Evolutionary conservation across 2,888 invertebrate genomes (phyloP), one percentile per base, ranked within the genome.

Genomic region (Taenaris catops): DNA sequence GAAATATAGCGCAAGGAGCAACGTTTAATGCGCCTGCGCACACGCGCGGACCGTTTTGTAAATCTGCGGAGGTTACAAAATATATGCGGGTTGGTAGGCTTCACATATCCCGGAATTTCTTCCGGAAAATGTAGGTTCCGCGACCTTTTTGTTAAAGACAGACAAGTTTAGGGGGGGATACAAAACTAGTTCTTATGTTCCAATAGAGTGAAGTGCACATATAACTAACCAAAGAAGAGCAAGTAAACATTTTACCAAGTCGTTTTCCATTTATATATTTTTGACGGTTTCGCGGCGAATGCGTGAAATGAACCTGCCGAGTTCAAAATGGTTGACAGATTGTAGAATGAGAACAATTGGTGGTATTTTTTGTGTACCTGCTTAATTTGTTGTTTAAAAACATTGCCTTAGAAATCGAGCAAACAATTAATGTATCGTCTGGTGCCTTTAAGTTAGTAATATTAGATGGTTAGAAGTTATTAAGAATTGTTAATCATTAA

Each of bases 1-100:
- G 80, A 84, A 83, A 81, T 73, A 55, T 65, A 73, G 63, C 69
- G 66, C 29, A 61, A 74, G 74, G 75, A 72, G 65, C 55, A 54
- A 52, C 55, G 49, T 62, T 63, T 64, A 59, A 67, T 68, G 59
- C 60, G 48, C 60, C 59, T 62, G 66, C 55, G 58, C 63, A 59
- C 59, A 60, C 59, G 58, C 60, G 57, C 62, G 55, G 58, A 62
- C 52, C 61, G 58, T 62, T 69, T 71, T 72, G 70, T 60, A 66
- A 70, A 72, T 64, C 58, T 57, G 54, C 57, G 55, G 58, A 59
- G 59, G 52, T 81, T 81, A 63, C 78, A 70, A 76, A 75, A 75
- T 59, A 47, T 44, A n/a, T n/a, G n/a, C n/a, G n/a, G n/a, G n/a
- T n/a, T n/a, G n/a, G n/a, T n/a, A n/a, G n/a, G n/a, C n/a, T n/a